A percentile compares a stretch with the other conserved stretches of the same genome.
phyloP scores from a whole-genome alignment of 2,888 invertebrate species.

The Micoletzkya japonica region DNA sequence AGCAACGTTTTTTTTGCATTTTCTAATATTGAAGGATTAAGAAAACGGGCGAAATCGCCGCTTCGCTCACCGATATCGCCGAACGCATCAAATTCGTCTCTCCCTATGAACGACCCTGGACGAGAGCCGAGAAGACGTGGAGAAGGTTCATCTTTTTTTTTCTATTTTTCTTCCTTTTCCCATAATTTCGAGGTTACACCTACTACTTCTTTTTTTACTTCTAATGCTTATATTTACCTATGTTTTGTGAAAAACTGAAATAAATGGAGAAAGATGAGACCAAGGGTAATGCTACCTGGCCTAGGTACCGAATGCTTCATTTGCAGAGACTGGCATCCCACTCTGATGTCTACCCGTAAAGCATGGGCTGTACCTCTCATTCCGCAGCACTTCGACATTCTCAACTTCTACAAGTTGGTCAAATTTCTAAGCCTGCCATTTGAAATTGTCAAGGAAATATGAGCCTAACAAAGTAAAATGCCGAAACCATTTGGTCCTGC shows the following conservation, averaged over 20 bases:
- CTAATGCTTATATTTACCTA: not conserved
- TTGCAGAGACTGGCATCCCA: slow-evolving; percentile 51
- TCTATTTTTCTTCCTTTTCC: not conserved
- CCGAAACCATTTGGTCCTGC: too few relatives aligned
- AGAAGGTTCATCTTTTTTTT: slow-evolving; percentile 38
- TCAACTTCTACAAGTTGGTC: slow-evolving; percentile 45
- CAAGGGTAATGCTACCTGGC: not conserved
- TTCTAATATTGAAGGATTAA: not conserved
- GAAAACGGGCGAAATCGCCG: slow-evolving; percentile 50
- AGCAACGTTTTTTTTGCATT: not conserved
- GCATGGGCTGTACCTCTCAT: slow-evolving; percentile 55
- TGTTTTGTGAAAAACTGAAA: not conserved
- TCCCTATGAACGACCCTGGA: slow-evolving; percentile 61
- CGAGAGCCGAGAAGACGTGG: slow-evolving; percentile 54
- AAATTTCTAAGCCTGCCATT: too few relatives aligned
- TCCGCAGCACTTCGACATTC: slow-evolving; percentile 55
- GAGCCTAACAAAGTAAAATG: too few relatives aligned
- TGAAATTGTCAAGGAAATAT: too few relatives aligned
- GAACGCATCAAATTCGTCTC: slow-evolving; percentile 60
- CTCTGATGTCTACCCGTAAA: slow-evolving; percentile 50
- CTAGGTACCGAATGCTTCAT: not conserved
- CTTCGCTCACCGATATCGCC: slow-evolving; percentile 47
- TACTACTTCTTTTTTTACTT: not conserved
- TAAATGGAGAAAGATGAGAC: not conserved
- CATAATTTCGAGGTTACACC: not conserved